Evolutionary conservation across 2,113 vertebrate genomes (phyloP), one percentile per base, ranked within the genome.

Genomic region (Thoracochromis brauschi): DNA sequence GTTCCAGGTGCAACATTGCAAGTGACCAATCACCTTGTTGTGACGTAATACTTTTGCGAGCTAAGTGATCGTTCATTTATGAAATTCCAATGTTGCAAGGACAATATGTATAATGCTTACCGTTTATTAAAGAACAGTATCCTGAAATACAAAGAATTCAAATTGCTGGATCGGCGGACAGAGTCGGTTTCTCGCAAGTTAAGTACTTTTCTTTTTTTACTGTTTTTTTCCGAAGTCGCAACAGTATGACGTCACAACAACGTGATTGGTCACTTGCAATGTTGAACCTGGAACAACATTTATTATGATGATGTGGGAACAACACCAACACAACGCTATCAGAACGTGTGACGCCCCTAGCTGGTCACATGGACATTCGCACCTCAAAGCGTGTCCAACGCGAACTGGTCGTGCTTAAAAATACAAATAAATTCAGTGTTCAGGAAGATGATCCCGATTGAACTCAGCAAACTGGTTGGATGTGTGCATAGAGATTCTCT

Each of bases 401-500:
- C 7, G 1, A 57, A 57, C 7, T 57, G 12, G 24, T 57, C 3
- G 7, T 5, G 54, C 54, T 57, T 58, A 58, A 58, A 60, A 58
- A 58, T 60, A 60, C 5, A 49, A 53, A 53, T 24, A 17, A 53
- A 42, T 38, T 14, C 42, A 19, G 24, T 49, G 42, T 19, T 47
- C 7, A 73, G 38, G 9, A 33, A 24, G 71, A 21, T 38, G 57
- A 85, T 78, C 78, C 17, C n/a, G 24, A 86, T 40, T 91, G 21
- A 88, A 82, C 85, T 88, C 73, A 33, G 33, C 7, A n/a, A 79
- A 21, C 35, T 57, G 33, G 42, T 79, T 54, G 42, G 71, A 82
- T 51, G 58, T 83, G 55, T 79, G 42, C n/a, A 88, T 68, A 53
- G 40, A 73, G 82, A 33, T 33, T 31, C 47, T 73, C 87, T 93